These are phyloP conservation scores for Lobophora halterata DNA, from an alignment of 2,888 invertebrate genomes.

Conservation along the genomic window DNA sequence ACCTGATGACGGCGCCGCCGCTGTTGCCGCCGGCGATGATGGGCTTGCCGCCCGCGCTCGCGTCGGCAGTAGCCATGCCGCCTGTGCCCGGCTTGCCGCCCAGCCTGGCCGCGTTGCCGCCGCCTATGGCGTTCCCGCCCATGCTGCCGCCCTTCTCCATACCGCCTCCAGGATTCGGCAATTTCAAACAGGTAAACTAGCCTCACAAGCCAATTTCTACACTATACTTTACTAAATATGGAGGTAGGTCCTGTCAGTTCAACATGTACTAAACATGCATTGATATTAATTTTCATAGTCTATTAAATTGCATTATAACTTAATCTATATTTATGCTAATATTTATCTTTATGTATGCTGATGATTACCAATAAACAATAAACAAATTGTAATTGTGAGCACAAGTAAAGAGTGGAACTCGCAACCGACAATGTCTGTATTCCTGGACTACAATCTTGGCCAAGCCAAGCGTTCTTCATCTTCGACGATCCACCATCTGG, in stretches of 20 bases:
- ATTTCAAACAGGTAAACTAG: too few species aligned
- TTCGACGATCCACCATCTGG: too few species aligned
- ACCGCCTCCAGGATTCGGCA: constrained; percentile 88
- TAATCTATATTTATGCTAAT: constrained; percentile 2
- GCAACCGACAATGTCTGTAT: too few species aligned
- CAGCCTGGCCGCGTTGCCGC: constrained; percentile 64
- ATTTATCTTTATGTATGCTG: too few species aligned
- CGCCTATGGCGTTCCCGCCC: constrained; percentile 79
- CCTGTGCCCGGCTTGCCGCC: constrained; percentile 72
- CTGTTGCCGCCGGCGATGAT: constrained; percentile 66
- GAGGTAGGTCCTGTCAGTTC: background rate
- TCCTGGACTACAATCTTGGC: too few species aligned
- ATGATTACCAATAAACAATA: too few species aligned
- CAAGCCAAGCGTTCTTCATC: too few species aligned
- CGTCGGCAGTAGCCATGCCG: constrained; percentile 76
- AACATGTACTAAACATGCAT: too few species aligned
- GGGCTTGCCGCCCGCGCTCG: constrained; percentile 72
- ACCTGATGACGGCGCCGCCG: constrained; percentile 53
- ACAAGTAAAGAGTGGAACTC: too few species aligned
- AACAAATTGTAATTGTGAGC: too few species aligned
- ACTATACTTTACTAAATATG: background rate
- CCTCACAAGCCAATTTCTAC: constrained; percentile 53
- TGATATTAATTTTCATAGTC: too few species aligned
- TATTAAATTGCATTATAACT: too few species aligned
- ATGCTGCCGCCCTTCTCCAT: constrained; percentile 88